Conservation (phyloP, 1,140 invertebrate genomes). For the Teleopsis dalmanni region DNA sequence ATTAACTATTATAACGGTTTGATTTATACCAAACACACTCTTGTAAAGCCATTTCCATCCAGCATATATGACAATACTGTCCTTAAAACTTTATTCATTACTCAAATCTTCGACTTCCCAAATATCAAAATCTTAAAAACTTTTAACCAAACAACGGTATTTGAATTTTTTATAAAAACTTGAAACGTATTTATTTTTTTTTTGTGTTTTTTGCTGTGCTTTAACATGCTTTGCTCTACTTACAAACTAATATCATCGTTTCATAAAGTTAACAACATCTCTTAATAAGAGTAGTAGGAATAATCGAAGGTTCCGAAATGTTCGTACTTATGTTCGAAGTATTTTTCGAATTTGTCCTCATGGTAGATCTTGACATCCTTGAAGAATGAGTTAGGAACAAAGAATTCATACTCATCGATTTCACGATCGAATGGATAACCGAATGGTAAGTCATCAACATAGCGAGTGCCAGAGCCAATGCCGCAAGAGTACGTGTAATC, state of each 20-base stretch:
- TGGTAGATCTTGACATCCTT: constrained; percentile 51
- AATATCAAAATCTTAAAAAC: too few species aligned
- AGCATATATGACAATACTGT: too few species aligned
- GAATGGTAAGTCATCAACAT: constrained; percentile 31
- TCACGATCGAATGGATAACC: constrained; percentile 47
- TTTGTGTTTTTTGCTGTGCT: constrained; percentile 1
- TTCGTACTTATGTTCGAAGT: constrained; percentile 15
- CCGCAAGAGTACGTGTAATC: constrained; percentile 31
- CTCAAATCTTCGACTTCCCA: too few species aligned
- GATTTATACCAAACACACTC: too few species aligned
- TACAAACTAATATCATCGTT: not conserved
- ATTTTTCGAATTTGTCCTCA: constrained; percentile 28
- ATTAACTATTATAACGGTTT: too few species aligned
- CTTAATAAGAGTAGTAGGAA: constrained; percentile 3
- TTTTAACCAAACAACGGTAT: too few species aligned
- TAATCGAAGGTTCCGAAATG: constrained; percentile 12
- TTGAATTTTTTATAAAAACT: too few species aligned
- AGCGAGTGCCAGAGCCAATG: constrained; percentile 33
- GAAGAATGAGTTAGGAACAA: constrained; percentile 40
- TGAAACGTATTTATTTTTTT: constrained; percentile 9
- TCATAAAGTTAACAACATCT: not conserved
- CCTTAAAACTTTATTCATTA: too few species aligned
- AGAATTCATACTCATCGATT: constrained; percentile 43
- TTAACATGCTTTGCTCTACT: not conserved
- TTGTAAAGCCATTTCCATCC: too few species aligned